phyloP scores from a whole-genome alignment of 2,797 vertebrate genomes.

The Poecilia gillii region DNA sequence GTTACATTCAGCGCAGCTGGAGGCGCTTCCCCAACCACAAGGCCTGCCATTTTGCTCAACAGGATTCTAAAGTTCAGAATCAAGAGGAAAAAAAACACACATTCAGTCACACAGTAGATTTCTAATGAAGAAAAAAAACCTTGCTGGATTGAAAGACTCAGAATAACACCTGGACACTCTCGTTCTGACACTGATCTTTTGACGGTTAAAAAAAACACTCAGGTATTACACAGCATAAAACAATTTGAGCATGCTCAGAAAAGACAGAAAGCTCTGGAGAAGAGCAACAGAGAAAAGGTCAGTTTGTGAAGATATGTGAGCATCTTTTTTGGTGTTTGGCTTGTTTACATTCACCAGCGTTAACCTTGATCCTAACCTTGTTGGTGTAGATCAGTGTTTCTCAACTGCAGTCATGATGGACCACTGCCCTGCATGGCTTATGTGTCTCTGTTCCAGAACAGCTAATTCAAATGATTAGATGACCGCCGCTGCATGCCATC shows the following conservation, averaged over 20 bases:
- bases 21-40: conserved; percentile 28
- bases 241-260: conserved; percentile 10
- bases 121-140: background rate
- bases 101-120: background rate
- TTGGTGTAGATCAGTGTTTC: background rate
- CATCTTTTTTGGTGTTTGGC: background rate
- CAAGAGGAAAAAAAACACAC: conserved; percentile 14
- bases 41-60: conserved; percentile 1
- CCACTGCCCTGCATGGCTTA: no score
- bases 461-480: no score
- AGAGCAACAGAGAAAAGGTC: background rate
- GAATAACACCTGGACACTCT: background rate
- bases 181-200: background rate
- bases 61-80: conserved; percentile 22
- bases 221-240: background rate
- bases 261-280: background rate
- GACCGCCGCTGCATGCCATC: no score
- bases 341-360: background rate
- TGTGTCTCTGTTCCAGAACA: no score
- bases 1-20: conserved; percentile 25
- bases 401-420: no score
- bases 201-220: background rate
- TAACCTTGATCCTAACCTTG: background rate
- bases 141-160: background rate
- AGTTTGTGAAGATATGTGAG: background rate